These are phyloP conservation scores for Tubulanus polymorphus DNA, from an alignment of 2,888 invertebrate genomes.

Conservation along the genomic window DNA sequence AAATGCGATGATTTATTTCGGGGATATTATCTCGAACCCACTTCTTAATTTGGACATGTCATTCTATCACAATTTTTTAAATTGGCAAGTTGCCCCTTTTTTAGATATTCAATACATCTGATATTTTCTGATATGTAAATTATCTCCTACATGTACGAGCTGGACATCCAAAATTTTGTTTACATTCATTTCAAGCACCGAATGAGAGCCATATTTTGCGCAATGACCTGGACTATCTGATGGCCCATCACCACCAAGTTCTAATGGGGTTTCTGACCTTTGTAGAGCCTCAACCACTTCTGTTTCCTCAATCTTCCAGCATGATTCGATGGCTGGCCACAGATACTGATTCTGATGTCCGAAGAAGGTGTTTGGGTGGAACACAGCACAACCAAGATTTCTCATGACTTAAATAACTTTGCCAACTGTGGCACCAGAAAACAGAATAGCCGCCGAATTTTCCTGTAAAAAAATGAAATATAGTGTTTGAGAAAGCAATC, in stretches of 20 bases:
- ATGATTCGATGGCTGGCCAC: background rate
- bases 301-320: conserved; percentile 1
- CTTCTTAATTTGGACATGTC: background rate
- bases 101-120: background rate
- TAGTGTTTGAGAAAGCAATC: no score
- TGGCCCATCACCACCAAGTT: conserved; percentile 9
- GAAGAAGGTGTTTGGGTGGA: background rate
- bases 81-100: background rate
- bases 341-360: background rate
- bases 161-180: conserved; percentile 11
- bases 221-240: conserved; percentile 8
- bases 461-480: no score
- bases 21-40: background rate
- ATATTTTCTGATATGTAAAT: no score
- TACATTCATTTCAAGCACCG: conserved; percentile 8
- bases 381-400: background rate
- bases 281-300: background rate
- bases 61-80: background rate
- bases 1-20: conserved; percentile 2
- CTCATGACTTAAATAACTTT: conserved; percentile 1
- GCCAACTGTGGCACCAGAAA: background rate
- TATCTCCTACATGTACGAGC: conserved; percentile 9
- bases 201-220: conserved; percentile 13
- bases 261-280: background rate
- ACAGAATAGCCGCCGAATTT: conserved; percentile 1